Conservation (phyloP, 2,113 vertebrate species). For the Bambusicola thoracicus region DNA sequence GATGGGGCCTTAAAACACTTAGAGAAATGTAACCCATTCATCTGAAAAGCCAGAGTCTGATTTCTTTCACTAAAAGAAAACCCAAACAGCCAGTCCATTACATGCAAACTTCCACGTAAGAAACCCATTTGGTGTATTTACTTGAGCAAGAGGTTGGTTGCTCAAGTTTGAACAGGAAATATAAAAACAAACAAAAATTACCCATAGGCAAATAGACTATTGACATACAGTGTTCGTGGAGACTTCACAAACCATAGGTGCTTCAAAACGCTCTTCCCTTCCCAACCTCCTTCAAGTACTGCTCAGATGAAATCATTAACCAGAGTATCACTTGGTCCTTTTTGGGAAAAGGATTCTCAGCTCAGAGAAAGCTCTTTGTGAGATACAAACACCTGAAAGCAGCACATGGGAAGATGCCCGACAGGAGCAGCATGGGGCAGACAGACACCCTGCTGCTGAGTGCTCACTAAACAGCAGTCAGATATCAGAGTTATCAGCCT, state of each 20-base stretch:
- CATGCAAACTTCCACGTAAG: neutral
- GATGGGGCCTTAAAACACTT: neutral
- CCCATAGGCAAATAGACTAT: slow-evolving; percentile 4
- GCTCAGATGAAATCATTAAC: neutral
- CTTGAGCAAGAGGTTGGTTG: neutral
- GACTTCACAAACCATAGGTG: neutral
- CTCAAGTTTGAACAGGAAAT: slow-evolving; percentile 16
- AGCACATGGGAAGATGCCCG: fast-evolving
- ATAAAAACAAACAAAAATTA: neutral
- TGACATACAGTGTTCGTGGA: neutral
- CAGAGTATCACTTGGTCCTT: neutral
- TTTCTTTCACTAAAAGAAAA: neutral
- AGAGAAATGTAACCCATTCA: neutral
- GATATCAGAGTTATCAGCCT: neutral
- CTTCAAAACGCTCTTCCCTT: neutral
- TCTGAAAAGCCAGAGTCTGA: neutral
- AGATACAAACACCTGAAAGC: neutral
- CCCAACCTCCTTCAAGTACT: neutral
- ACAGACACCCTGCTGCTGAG: neutral
- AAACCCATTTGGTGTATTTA: neutral
- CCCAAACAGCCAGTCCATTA: neutral
- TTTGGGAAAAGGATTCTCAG: neutral
- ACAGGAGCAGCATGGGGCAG: neutral
- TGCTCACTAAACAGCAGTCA: fast-evolving
- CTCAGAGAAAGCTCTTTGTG: neutral